Base-by-base conservation (phyloP, 2,797 vertebrate genomes). In the Cyprinella venusta region DNA sequence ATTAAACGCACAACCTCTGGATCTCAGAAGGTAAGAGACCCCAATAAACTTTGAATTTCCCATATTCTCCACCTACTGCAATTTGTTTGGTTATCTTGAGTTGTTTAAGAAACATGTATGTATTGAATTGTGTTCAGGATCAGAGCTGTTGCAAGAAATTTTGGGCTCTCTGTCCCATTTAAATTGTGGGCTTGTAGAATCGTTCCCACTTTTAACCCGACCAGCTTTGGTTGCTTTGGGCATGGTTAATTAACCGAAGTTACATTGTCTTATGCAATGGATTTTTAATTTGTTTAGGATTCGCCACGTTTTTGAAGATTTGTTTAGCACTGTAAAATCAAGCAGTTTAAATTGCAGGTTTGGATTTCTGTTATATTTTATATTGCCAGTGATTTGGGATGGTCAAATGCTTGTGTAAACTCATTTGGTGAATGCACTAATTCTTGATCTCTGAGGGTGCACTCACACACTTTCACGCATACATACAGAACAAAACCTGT, bases 1-100 rank as follows among this genome's bases (percentile, higher is more conserved):
- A 91, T 98, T 91, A 97, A 96, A 91, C 96, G 97, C 82, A 96
- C 95, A 0, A 92, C 96, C 0, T 97, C 96, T 1, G 96, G 94
- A 79, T 99, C 97, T 0, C 97, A 97, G 91, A 97, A 93, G 96
- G 97, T 99, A 92, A 93, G 96, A 88, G 24, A 69, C 54, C 21
- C 78, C 16, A 18, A 24, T 21, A 30, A 54, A 12, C 33, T 54
- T 38, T 54, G 3, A 40, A 67, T 21, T 6, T 21, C 8, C 8
- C 6, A 5, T 19, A 7, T 26, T 26, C 16, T 68, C 13, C 21
- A 40, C n/a, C 16, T 13, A 2, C 33, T 54, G 61, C 6, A 74
- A 40, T 24, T 48, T 16, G 19, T 7, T 8, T 36, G 40, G 24
- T 48, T 50, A 6, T 45, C 9, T 30, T 61, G 6, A 50, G 33